phyloP scores from a whole-genome alignment of 2,113 vertebrate species.

The Callorhinus ursinus region DNA sequence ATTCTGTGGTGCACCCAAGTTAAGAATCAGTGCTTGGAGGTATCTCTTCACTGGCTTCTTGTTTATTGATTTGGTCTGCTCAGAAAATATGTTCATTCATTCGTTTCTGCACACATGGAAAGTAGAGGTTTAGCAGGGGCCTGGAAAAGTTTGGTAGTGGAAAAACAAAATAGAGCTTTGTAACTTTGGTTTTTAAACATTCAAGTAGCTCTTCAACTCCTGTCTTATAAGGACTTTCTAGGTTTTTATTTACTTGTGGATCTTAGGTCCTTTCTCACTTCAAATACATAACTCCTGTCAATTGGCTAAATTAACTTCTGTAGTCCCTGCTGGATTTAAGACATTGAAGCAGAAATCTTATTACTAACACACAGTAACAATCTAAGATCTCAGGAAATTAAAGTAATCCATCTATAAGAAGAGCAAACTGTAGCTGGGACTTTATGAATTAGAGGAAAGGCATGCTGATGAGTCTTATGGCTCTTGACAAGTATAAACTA shows the following conservation, averaged over 20 bases:
- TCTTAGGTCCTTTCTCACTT: background rate
- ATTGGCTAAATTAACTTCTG: constrained; percentile 12
- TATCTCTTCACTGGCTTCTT: background rate
- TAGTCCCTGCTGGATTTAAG: background rate
- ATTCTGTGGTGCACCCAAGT: background rate
- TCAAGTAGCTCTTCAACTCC: background rate
- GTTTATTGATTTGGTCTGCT: background rate
- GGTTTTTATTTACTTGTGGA: background rate
- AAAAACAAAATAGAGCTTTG: background rate
- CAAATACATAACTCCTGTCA: background rate
- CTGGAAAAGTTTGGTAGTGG: background rate
- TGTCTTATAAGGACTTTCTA: background rate
- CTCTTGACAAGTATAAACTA: background rate
- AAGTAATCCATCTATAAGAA: background rate
- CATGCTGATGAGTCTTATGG: background rate
- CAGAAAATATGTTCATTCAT: background rate
- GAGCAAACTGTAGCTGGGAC: background rate
- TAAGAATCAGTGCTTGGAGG: background rate
- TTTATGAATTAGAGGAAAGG: background rate
- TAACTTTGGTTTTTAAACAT: background rate
- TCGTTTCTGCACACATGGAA: background rate
- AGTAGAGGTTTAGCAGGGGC: background rate
- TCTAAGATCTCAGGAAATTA: constrained; percentile 11
- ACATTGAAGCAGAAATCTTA: background rate
- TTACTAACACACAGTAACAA: background rate